phyloP scores from a whole-genome alignment of 2,113 vertebrate species.

The Cynopterus brachyotis region DNA sequence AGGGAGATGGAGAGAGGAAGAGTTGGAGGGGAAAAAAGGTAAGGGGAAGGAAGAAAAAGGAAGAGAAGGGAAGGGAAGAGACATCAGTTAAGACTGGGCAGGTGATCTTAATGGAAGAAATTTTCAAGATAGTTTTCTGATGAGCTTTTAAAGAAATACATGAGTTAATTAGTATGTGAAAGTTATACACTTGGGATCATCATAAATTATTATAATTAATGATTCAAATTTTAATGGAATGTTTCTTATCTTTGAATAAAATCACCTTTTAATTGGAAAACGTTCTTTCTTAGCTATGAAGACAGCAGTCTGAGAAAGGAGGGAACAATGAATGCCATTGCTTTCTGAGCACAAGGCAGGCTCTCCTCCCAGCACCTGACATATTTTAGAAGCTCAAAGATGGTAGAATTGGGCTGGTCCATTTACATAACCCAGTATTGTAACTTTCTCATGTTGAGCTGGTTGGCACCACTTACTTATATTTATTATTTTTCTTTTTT shows the following conservation, averaged over 20 bases:
- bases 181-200: neutral
- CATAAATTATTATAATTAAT: neutral
- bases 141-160: neutral
- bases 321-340: neutral
- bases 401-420: neutral
- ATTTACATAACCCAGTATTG: neutral
- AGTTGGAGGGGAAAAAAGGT: neutral
- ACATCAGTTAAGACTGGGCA: neutral
- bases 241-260: neutral
- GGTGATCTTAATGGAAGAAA: neutral
- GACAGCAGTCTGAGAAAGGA: neutral
- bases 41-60: neutral
- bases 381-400: neutral
- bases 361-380: neutral
- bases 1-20: neutral
- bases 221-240: neutral
- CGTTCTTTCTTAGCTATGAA: neutral
- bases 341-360: neutral
- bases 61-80: neutral
- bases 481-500: neutral
- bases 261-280: neutral
- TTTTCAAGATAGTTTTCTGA: conserved; percentile 15
- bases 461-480: neutral
- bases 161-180: neutral
- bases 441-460: neutral